phyloP scores from a whole-genome alignment of 2,113 vertebrate species.

The Leptobrachium leishanense region DNA sequence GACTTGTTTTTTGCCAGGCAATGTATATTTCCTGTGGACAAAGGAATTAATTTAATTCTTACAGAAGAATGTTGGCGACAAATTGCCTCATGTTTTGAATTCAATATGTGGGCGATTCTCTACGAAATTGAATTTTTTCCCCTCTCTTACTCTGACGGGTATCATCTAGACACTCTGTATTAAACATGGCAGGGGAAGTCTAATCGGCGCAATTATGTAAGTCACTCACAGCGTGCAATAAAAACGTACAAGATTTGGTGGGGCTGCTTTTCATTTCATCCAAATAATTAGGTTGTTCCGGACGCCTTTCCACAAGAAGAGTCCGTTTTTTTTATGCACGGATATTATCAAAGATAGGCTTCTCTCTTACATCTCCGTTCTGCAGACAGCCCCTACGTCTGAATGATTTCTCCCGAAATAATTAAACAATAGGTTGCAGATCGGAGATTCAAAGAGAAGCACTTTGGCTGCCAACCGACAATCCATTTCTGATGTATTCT shows the following conservation, averaged over 20 bases:
- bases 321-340: constrained; percentile 10
- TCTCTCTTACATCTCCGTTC: constrained; percentile 44
- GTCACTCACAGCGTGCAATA: neutral
- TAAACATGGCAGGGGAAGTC: neutral
- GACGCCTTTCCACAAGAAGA: constrained; percentile 47
- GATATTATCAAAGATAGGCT: constrained; percentile 47
- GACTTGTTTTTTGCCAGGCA: too few species aligned
- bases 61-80: too few species aligned
- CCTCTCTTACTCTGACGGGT: too few species aligned
- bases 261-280: neutral
- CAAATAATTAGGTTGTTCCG: constrained; percentile 6
- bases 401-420: constrained; percentile 29
- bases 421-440: constrained; percentile 28
- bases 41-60: too few species aligned
- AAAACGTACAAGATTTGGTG: neutral
- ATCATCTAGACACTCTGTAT: neutral
- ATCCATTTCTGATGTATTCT: constrained; percentile 1
- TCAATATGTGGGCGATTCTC: too few species aligned
- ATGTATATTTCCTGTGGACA: too few species aligned
- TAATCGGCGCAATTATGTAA: neutral
- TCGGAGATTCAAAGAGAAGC: constrained; percentile 7
- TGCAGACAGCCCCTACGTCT: constrained; percentile 46
- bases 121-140: too few species aligned
- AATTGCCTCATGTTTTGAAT: too few species aligned
- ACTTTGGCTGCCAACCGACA: neutral